Conservation (phyloP, 35 echinoderm and acorn worm species). For the Holothuria glaberrima region DNA sequence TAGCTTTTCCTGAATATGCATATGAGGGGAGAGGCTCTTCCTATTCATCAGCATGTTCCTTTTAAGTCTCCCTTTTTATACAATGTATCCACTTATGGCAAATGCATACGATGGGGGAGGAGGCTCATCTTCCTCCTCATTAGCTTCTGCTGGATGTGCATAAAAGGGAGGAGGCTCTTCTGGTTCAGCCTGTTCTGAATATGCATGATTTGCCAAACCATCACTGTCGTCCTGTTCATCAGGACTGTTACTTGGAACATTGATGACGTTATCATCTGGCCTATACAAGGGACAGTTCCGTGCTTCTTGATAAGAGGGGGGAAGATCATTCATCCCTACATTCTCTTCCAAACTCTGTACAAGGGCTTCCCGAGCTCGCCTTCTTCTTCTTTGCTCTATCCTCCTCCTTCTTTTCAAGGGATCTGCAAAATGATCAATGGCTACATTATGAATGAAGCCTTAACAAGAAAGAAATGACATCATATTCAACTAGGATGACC, state of each 20-base stretch:
- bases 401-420: constrained; percentile 1
- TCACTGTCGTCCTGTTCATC: neutral
- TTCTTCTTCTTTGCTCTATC: neutral
- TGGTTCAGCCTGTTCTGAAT: neutral
- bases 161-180: neutral
- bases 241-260: too few species aligned
- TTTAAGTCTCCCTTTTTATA: neutral
- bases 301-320: constrained; percentile 18
- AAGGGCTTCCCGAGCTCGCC: neutral
- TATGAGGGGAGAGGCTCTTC: too few species aligned
- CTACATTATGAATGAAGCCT: too few species aligned
- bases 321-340: constrained; percentile 13
- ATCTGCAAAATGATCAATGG: neutral
- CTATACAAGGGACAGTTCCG: constrained; percentile 27
- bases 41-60: too few species aligned
- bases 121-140: neutral
- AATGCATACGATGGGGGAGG: constrained; percentile 36
- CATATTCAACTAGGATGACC: too few species aligned
- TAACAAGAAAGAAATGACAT: too few species aligned
- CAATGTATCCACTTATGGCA: neutral
- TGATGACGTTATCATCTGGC: neutral
- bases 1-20: neutral
- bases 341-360: neutral
- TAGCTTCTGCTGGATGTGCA: neutral
- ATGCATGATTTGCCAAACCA: neutral